Evolutionary conservation across 2,113 vertebrate genomes (phyloP).

Genomic region (Hassar affinis): DNA sequence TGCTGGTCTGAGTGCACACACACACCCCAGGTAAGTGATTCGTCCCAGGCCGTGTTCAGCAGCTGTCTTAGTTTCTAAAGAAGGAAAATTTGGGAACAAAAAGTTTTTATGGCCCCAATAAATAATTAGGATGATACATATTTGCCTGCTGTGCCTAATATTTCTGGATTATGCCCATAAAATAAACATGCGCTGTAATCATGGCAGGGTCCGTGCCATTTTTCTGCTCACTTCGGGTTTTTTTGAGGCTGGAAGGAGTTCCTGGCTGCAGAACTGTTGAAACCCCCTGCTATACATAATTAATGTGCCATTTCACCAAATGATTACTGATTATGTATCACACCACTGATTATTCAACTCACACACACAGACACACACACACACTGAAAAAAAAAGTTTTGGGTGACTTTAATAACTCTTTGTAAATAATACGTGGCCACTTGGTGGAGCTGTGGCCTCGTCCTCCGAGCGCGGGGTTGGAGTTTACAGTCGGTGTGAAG

Average conservation of each 20-base stretch:
- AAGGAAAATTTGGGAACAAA: neutral
- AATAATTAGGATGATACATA: neutral
- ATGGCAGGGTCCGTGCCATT: neutral
- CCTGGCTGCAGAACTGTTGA: neutral
- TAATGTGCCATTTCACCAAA: conserved; percentile 19
- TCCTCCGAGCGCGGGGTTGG: neutral
- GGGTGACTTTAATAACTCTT: neutral
- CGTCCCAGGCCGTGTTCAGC: too few relatives aligned
- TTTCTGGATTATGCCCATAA: conserved; percentile 8
- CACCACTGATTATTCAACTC: neutral
- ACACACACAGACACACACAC: neutral
- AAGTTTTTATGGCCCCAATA: neutral
- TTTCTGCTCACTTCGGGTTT: neutral
- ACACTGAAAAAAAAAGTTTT: neutral
- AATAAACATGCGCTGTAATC: neutral
- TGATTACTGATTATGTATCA: conserved; percentile 28
- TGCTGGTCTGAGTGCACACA: too few relatives aligned
- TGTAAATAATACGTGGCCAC: neutral
- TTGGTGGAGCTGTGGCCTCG: conserved; percentile 41
- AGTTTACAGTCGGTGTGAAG: conserved; percentile 1
- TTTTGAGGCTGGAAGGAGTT: neutral
- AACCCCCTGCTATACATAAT: neutral
- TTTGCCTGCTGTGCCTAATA: neutral
- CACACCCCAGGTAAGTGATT: too few relatives aligned
- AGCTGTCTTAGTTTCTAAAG: neutral